A percentile compares a stretch with the other conserved stretches of the same genome.
Conservation (phyloP, 2,797 vertebrate genomes). For the Aphelocoma californica region DNA sequence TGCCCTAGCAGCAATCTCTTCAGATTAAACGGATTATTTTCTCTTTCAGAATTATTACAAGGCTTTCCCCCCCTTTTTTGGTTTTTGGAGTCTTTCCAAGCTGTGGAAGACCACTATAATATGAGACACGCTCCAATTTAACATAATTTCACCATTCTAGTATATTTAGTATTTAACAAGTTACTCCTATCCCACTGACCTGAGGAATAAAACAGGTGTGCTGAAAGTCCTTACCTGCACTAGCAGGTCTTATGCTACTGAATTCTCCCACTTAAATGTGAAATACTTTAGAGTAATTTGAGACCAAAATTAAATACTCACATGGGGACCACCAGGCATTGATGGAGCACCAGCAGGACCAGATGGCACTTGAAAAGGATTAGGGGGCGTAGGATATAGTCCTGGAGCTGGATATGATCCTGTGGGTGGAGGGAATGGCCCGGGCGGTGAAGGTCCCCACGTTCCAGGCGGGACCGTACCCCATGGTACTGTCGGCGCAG, state of each 20-base stretch:
- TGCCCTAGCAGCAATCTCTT: neutral
- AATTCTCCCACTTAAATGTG: neutral
- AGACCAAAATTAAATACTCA: conserved; percentile 65
- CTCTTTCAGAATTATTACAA: neutral
- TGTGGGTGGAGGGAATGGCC: conserved; percentile 75
- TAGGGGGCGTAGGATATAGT: conserved; percentile 76
- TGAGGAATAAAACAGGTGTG: neutral
- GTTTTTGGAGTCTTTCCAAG: neutral
- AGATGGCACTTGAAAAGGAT: conserved; percentile 78
- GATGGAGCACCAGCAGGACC: conserved; percentile 78
- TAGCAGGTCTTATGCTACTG: fast-evolving
- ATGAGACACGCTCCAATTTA: neutral
- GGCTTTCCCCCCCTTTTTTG: fast-evolving
- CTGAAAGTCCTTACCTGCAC: neutral
- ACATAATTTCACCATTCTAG: neutral
- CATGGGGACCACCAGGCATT: conserved; percentile 77
- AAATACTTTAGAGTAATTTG: neutral
- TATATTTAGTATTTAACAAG: neutral
- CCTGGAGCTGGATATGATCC: conserved; percentile 79
- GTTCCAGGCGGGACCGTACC: conserved; percentile 80
- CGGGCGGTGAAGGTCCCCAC: conserved; percentile 78
- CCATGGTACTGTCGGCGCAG: conserved; percentile 78
- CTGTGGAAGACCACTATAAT: neutral
- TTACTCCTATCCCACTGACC: neutral
- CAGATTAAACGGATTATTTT: neutral